A percentile compares a stretch with the other conserved stretches of the same genome.
phyloP scores from a whole-genome alignment of 1,140 invertebrate genomes.

The Heliconius eleuchia region DNA sequence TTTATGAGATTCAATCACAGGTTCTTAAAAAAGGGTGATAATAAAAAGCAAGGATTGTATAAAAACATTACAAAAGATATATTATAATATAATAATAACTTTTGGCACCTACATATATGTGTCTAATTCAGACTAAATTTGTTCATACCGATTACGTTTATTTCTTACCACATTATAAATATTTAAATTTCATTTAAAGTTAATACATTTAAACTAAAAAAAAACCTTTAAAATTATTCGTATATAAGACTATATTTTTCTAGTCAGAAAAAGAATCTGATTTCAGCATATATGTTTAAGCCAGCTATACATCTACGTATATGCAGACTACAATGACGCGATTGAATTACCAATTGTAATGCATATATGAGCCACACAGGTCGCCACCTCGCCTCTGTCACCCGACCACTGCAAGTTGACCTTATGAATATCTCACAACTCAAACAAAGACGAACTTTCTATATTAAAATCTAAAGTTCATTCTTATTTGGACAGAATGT shows the following conservation, averaged over 20 bases:
- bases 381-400: constrained; percentile 57
- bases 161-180: too few relatives aligned
- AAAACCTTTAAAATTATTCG: too few relatives aligned
- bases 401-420: constrained; percentile 51
- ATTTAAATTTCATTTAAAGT: too few relatives aligned
- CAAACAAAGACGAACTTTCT: constrained; percentile 33
- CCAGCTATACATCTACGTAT: not conserved
- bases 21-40: not conserved
- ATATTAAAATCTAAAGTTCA: constrained; percentile 37
- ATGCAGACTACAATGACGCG: constrained; percentile 46
- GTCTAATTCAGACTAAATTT: too few relatives aligned
- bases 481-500: constrained; percentile 43
- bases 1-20: not conserved
- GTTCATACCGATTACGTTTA: too few relatives aligned
- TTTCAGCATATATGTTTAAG: not conserved
- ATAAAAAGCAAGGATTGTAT: not conserved
- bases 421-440: constrained; percentile 41
- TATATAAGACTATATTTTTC: too few relatives aligned
- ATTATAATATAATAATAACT: too few relatives aligned
- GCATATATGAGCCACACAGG: constrained; percentile 61
- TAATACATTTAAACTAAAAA: too few relatives aligned
- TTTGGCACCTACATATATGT: too few relatives aligned
- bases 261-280: not conserved
- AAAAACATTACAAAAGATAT: not conserved
- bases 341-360: constrained; percentile 75